Base-by-base conservation (phyloP, 2,888 invertebrate species). In the Seira sanloemensis region DNA sequence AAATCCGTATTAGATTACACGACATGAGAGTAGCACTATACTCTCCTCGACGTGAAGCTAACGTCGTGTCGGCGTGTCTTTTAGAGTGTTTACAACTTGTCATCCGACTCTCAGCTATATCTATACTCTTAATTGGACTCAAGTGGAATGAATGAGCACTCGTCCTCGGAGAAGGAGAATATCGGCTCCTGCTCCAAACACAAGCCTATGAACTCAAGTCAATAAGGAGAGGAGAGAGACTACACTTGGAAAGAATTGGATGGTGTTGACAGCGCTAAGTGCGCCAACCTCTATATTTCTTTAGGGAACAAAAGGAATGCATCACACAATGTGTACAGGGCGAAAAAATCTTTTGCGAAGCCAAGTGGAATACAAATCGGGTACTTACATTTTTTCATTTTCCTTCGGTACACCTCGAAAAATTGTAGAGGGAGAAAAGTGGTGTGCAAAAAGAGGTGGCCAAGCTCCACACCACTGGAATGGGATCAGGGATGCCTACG, bases 1-100 rank as follows among this genome's bases (percentile, higher is more conserved):
- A 37, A 37, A 37, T 37, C 37, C 37, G 37, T n/a, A n/a, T 4
- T 37, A 7, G 37, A 7, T 37, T 37, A 37, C 37, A n/a, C n/a
- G n/a, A n/a, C n/a, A n/a, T n/a, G n/a, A 37, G 37, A 4, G 37
- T 12, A 4, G 37, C 37, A 37, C 12, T 37, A 37, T 37, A 7
- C 37, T 37, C 37, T 37, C 12, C 12, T 37, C 12, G 4, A 37
- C 5, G 37, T 12, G 37, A 37, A 37, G 37, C 37, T 4, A 37
- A 12, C 37, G 37, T 7, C 37, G 37, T 7, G 37, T 7, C 12
- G 37, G 37, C 4, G 37, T 37, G 37, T 37, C 37, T 4, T 37
- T n/a, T n/a, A n/a, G 37, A 37, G 37, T 78, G 78, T 84, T 84
- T 84, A 74, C 84, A 78, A 75, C 58, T 84, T 84, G 78, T 84